Conservation (phyloP, 2,113 vertebrate species). For the Thalassarche chlororhynchos region DNA sequence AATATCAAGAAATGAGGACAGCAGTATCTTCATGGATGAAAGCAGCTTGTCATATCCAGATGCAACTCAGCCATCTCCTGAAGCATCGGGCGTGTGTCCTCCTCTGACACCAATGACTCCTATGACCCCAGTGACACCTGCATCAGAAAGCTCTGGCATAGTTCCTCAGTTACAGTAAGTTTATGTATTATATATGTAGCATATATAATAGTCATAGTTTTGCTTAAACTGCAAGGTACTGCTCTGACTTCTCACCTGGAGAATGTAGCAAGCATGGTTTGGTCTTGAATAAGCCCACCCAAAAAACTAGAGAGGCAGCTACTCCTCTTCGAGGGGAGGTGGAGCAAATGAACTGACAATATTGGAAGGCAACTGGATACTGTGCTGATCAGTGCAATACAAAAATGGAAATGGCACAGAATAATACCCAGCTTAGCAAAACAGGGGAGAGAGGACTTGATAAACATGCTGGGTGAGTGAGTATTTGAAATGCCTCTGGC, state of each 20-base stretch:
- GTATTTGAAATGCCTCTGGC: background rate
- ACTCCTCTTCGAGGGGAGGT: background rate
- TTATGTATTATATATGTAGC: background rate
- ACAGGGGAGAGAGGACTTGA: background rate
- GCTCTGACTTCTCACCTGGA: background rate
- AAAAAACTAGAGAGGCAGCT: background rate
- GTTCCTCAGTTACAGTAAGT: constrained; percentile 92
- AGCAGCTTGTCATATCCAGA: background rate
- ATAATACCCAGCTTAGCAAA: background rate
- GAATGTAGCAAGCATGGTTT: background rate
- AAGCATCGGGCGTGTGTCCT: constrained; percentile 24
- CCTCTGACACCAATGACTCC: constrained; percentile 87
- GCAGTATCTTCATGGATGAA: constrained; percentile 13
- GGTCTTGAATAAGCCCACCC: background rate
- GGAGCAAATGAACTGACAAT: background rate
- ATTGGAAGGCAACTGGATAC: background rate
- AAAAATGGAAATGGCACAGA: background rate
- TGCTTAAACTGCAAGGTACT: background rate
- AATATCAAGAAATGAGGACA: background rate
- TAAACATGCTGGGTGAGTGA: background rate
- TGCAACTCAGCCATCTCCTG: background rate
- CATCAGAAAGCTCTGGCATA: constrained; percentile 89
- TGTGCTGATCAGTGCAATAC: background rate
- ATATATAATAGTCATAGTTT: background rate
- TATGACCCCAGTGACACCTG: constrained; percentile 83